These are phyloP conservation scores for Selenia dentaria DNA, from an alignment of 2,888 invertebrate species.

Conservation along the genomic window DNA sequence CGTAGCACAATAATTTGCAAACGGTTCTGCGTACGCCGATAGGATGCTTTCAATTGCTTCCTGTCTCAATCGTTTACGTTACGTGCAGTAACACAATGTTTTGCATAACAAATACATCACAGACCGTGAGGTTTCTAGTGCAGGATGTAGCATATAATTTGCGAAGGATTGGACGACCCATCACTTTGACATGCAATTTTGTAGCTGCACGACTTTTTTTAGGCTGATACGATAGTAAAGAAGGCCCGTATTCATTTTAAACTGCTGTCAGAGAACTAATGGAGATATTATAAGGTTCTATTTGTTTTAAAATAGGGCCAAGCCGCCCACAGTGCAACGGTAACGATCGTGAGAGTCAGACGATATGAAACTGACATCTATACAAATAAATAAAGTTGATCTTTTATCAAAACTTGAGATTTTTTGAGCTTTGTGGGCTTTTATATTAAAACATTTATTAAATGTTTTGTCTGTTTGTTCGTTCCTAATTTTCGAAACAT, in stretches of 20 bases:
- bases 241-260: constrained; percentile 55
- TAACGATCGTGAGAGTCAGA: constrained; percentile 60
- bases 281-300: constrained; percentile 62
- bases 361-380: too few relatives aligned
- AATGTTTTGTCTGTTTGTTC: too few relatives aligned
- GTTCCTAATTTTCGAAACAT: too few relatives aligned
- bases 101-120: constrained; percentile 44
- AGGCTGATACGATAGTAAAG: constrained; percentile 41
- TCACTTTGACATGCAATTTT: constrained; percentile 30
- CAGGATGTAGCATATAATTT: constrained; percentile 33
- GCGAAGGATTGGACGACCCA: constrained; percentile 32
- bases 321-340: constrained; percentile 59
- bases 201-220: constrained; percentile 32
- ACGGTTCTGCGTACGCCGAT: constrained; percentile 53
- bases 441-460: too few relatives aligned
- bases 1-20: constrained; percentile 55
- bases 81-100: constrained; percentile 42
- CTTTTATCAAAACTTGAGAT: constrained; percentile 40
- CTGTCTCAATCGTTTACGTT: constrained; percentile 52
- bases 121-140: constrained; percentile 28
- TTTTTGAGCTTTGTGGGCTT: too few relatives aligned
- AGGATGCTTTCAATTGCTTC: constrained; percentile 56
- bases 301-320: constrained; percentile 56
- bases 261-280: constrained; percentile 54
- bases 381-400: too few relatives aligned